Evolutionary conservation across 1,140 invertebrate species (phyloP), one percentile per base, ranked within the genome.

Genomic region (Spodoptera frugiperda): DNA sequence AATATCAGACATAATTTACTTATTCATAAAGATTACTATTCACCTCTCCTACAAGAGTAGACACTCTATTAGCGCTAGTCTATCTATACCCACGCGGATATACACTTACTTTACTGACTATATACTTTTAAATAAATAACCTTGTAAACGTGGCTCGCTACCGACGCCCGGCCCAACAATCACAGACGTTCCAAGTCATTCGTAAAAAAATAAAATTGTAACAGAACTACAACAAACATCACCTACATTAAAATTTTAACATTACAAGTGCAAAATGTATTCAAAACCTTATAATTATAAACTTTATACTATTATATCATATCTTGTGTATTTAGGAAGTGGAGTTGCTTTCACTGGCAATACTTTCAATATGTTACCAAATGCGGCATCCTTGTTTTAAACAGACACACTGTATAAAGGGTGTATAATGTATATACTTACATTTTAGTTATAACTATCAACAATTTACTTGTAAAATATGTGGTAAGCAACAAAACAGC

Each of bases 211-310:
- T 86, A 86, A 85, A 89, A 87, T 85, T 81, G 48, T 67, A 87
- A 87, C 76, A 74, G 84, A 84, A 87, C 54, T 71, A 84, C 79
- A 86, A 87, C 86, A 83, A 78, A 72, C 77, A 75, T 80, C 79
- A 71, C 74, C 72, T 71, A 33, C 21, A 55, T 65, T 67, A 80
- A 51, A 81, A 72, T 76, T 57, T 78, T 85, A 84, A 83, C 76
- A 77, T 86, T 84, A 86, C 33, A 17, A 83, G 87, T 88, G 88
- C 88, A 88, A 86, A 89, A 86, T 75, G 79, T 87, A 85, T 82
- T 80, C 61, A 83, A 83, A 82, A 78, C 74, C 83, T 83, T 83
- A 68, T 3, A 33, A 51, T 14, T 68, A 68, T 1, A 19, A 21
- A 53, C 48, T 68, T 74, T 76, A 78, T 72, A 44, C 39, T 63